These are phyloP conservation scores for Heliothis peltigera DNA, from an alignment of 2,888 invertebrate species.

Conservation along the genomic window DNA sequence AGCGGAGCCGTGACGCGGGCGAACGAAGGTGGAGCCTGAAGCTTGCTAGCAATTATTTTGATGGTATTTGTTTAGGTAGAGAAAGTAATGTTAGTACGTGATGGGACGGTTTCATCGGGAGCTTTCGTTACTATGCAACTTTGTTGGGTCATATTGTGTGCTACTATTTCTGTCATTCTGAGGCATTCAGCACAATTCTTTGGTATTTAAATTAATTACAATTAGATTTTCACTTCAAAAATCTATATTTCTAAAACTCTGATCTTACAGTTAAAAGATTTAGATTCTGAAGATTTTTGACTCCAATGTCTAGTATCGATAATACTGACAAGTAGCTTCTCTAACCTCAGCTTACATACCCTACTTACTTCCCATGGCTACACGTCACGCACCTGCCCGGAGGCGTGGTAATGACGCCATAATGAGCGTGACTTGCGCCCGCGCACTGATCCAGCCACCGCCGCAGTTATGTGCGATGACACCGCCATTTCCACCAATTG, in stretches of 20 bases:
- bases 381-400: conserved; percentile 60
- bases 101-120: not conserved
- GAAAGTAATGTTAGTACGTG: not conserved
- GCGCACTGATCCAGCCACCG: conserved; percentile 55
- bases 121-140: not conserved
- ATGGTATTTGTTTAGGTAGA: conserved; percentile 60
- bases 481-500: conserved; percentile 59
- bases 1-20: conserved; percentile 23
- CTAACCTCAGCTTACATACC: conserved; percentile 13
- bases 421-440: conserved; percentile 71
- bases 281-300: not conserved
- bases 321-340: not conserved
- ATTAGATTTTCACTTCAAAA: too few relatives aligned
- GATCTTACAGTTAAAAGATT: too few relatives aligned
- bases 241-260: too few relatives aligned
- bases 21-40: not conserved
- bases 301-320: not conserved
- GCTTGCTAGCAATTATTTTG: conserved; percentile 34
- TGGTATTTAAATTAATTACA: too few relatives aligned
- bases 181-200: too few relatives aligned
- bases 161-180: too few relatives aligned
- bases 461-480: conserved; percentile 62
- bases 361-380: conserved; percentile 46
- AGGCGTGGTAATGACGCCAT: conserved; percentile 64
- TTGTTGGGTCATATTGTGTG: too few relatives aligned